These are phyloP conservation scores for Caenorhabditis tropicalis DNA, from an alignment of 1,140 invertebrate genomes.

Conservation along the genomic window DNA sequence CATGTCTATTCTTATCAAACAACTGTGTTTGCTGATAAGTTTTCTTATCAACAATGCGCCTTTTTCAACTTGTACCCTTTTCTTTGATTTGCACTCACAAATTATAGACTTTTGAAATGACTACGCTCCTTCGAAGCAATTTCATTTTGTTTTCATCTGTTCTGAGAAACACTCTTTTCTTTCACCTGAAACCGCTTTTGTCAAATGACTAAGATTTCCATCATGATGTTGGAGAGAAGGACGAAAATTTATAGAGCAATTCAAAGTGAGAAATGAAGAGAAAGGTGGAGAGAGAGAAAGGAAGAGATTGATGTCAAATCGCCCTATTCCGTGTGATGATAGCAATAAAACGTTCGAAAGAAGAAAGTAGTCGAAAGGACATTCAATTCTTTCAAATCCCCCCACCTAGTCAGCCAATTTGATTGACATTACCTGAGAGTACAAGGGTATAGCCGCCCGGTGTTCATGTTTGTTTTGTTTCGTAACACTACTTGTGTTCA, in stretches of 20 bases:
- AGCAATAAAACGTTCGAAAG: conserved; percentile 41
- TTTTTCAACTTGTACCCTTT: not conserved
- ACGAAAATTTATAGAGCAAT: conserved; percentile 23
- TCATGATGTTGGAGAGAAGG: not conserved
- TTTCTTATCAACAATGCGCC: not conserved
- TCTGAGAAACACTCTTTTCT: not conserved
- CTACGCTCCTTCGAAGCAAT: not conserved
- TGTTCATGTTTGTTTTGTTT: not conserved
- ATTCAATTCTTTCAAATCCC: not conserved
- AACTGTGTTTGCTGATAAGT: not conserved
- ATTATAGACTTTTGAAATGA: not conserved
- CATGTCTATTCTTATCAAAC: not conserved
- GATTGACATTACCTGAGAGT: not conserved
- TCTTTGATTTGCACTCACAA: not conserved
- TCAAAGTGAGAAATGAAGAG: conserved; percentile 17
- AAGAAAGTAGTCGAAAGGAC: conserved; percentile 32
- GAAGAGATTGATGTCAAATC: conserved; percentile 24
- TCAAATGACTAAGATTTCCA: not conserved
- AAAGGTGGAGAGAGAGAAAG: not conserved
- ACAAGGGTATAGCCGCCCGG: not conserved
- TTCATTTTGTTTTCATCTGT: too few relatives aligned
- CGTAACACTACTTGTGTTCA: not conserved
- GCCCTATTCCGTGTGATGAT: conserved; percentile 28
- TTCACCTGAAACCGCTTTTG: not conserved
- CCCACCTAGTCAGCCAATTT: conserved; percentile 6